These are phyloP conservation scores for Noctua janthe DNA, from an alignment of 2,888 invertebrate species.

Conservation along the genomic window DNA sequence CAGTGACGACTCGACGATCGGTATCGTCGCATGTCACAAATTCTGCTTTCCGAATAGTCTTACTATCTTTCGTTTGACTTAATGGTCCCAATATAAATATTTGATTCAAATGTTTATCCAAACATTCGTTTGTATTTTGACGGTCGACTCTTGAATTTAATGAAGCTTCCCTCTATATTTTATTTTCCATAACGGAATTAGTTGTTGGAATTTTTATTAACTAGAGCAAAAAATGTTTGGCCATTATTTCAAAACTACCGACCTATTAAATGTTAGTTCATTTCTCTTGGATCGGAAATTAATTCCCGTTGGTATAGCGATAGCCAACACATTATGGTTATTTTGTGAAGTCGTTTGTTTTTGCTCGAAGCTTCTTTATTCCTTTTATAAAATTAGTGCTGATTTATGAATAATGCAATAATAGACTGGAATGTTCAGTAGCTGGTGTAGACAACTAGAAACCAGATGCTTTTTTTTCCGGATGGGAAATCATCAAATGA, in stretches of 20 bases:
- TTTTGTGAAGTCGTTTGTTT: slow-evolving; percentile 6
- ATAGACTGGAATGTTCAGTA: background rate
- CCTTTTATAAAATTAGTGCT: background rate
- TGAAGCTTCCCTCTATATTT: slow-evolving; percentile 3
- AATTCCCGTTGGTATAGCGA: slow-evolving; percentile 1
- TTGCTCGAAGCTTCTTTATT: slow-evolving; percentile 10
- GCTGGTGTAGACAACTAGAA: background rate
- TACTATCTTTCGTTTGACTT: slow-evolving; percentile 39
- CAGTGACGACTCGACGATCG: slow-evolving; percentile 37
- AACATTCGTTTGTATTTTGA: slow-evolving; percentile 35
- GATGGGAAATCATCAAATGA: too few relatives aligned
- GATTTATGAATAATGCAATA: slow-evolving; percentile 37
- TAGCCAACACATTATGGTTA: slow-evolving; percentile 15
- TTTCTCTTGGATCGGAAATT: slow-evolving; percentile 23
- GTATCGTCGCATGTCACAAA: slow-evolving; percentile 56
- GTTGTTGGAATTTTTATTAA: slow-evolving; percentile 16
- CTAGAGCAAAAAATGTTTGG: slow-evolving; percentile 16
- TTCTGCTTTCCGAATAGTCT: slow-evolving; percentile 29
- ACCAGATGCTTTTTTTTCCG: background rate
- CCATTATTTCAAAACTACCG: slow-evolving; percentile 36
- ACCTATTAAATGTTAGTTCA: slow-evolving; percentile 21
- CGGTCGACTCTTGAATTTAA: slow-evolving; percentile 35
- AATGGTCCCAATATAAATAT: slow-evolving; percentile 47
- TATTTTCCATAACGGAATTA: slow-evolving; percentile 23
- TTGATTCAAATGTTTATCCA: slow-evolving; percentile 42